A percentile compares a stretch with the other conserved stretches of the same genome.
Evolutionary conservation across 2,797 vertebrate species (phyloP).

Genomic region (Tachyglossus aculeatus): DNA sequence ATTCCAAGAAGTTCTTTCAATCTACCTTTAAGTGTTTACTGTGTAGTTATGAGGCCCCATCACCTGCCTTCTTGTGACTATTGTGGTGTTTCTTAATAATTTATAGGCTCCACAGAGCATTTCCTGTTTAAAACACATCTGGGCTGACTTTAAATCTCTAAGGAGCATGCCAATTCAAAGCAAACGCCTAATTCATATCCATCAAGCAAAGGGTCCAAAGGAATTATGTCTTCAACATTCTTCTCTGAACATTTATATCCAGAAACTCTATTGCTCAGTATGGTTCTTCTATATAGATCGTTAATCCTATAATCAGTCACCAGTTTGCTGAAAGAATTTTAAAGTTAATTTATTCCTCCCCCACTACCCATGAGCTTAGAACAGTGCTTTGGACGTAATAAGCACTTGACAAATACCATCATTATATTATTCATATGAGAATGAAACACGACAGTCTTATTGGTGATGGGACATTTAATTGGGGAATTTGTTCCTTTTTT

Average conservation of each 20-base stretch:
- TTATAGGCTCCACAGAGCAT: slow-evolving; percentile 25
- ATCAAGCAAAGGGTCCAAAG: slow-evolving; percentile 17
- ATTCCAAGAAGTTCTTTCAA: no score
- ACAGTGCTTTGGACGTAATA: no score
- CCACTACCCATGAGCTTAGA: not conserved
- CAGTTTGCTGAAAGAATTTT: no score
- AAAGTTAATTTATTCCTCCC: not conserved
- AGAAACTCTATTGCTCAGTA: slow-evolving; percentile 15
- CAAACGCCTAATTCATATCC: slow-evolving; percentile 45
- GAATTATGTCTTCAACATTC: slow-evolving; percentile 39
- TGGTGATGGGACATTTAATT: not conserved
- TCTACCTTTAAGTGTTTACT: no score
- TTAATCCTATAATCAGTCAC: not conserved
- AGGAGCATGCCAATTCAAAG: slow-evolving; percentile 41
- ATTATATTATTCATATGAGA: no score
- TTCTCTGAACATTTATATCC: slow-evolving; percentile 12
- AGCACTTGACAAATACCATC: no score
- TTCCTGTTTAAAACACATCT: slow-evolving; percentile 36
- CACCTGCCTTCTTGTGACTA: no score
- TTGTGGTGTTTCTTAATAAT: no score
- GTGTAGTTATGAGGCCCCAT: no score
- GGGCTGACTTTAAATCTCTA: slow-evolving; percentile 10
- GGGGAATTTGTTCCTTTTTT: no score
- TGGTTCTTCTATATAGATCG: slow-evolving; percentile 25
- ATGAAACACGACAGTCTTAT: not conserved